Conservation (phyloP, 2,888 invertebrate species). For the Drymonia ruficornis region DNA sequence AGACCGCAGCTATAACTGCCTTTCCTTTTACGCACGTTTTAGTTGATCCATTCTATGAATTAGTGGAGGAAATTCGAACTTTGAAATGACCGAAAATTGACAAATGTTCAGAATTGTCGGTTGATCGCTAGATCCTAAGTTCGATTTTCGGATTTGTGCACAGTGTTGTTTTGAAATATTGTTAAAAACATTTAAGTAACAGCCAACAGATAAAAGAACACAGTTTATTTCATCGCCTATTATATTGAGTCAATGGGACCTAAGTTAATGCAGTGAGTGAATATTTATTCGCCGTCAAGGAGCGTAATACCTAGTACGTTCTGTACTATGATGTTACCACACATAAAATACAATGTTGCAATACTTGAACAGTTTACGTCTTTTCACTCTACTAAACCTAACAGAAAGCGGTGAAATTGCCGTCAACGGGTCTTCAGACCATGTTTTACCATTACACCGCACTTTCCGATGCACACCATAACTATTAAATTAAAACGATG, state of each 20-base stretch:
- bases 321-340: neutral
- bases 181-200: too few species aligned
- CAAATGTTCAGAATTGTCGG: neutral
- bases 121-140: too few species aligned
- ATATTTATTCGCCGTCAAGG: too few species aligned
- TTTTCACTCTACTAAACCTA: slow-evolving; percentile 30
- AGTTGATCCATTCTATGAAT: neutral
- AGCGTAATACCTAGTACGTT: neutral
- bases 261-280: too few species aligned
- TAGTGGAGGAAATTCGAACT: neutral
- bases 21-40: slow-evolving; percentile 36
- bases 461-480: slow-evolving; percentile 26
- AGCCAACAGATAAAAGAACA: too few species aligned
- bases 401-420: slow-evolving; percentile 59
- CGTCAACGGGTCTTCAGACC: slow-evolving; percentile 40
- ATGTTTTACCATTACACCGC: slow-evolving; percentile 28
- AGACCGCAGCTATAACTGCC: slow-evolving; percentile 39
- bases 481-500: slow-evolving; percentile 32
- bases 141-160: too few species aligned
- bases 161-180: too few species aligned
- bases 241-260: too few species aligned
- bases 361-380: slow-evolving; percentile 21
- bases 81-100: too few species aligned
- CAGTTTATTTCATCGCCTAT: too few species aligned
- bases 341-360: slow-evolving; percentile 1